Evolutionary conservation across 2,888 invertebrate species (phyloP).

Genomic region (Metopia argyrocephala): DNA sequence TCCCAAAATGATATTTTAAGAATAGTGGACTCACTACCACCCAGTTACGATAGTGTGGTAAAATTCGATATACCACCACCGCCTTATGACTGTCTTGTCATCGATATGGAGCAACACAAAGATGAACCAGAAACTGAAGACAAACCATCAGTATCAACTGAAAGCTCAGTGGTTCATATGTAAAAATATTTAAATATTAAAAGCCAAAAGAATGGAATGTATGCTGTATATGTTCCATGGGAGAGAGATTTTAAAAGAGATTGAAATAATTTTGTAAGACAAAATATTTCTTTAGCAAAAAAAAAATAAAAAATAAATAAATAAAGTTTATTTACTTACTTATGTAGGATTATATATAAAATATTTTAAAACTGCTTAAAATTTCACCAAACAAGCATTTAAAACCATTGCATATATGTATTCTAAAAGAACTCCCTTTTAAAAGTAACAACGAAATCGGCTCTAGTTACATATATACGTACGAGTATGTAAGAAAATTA

Average conservation of each 20-base stretch:
- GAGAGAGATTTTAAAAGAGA: slow-evolving; percentile 63
- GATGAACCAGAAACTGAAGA: slow-evolving; percentile 68
- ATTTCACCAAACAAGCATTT: too few species aligned
- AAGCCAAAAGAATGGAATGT: slow-evolving; percentile 20
- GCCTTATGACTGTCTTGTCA: slow-evolving; percentile 77
- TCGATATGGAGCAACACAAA: slow-evolving; percentile 75
- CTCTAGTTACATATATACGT: too few species aligned
- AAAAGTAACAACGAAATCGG: too few species aligned
- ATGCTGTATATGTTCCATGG: slow-evolving; percentile 32
- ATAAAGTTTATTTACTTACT: too few species aligned
- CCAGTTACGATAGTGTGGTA: slow-evolving; percentile 78
- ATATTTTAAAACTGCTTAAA: too few species aligned
- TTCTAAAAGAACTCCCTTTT: too few species aligned
- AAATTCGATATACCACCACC: slow-evolving; percentile 78
- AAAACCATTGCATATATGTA: too few species aligned
- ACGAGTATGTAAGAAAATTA: too few species aligned
- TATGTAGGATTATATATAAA: too few species aligned
- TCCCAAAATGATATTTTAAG: slow-evolving; percentile 77
- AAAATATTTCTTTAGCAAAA: slow-evolving; percentile 54
- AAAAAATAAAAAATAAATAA: not conserved
- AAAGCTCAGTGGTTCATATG: slow-evolving; percentile 70
- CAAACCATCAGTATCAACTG: slow-evolving; percentile 52
- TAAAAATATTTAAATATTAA: slow-evolving; percentile 50
- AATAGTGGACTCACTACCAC: slow-evolving; percentile 77
- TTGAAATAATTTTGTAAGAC: slow-evolving; percentile 60